Evolutionary conservation across 2,113 vertebrate genomes (phyloP).

Genomic region (Sclerurus mexicanus): DNA sequence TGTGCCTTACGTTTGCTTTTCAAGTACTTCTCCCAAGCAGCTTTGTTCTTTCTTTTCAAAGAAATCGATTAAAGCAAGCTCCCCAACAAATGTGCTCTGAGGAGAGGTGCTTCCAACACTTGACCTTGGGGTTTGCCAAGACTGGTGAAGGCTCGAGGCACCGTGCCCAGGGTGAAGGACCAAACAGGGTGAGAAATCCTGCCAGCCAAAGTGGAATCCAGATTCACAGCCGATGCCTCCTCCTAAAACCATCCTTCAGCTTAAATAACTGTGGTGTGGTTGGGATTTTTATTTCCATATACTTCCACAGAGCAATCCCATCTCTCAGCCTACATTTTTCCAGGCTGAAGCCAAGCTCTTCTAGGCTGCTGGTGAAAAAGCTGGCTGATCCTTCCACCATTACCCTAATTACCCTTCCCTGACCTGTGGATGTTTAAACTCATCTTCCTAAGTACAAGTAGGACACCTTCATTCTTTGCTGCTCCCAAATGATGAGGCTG

Average conservation of each 20-base stretch:
- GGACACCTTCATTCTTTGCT: neutral
- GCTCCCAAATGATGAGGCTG: neutral
- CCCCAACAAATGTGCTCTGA: neutral
- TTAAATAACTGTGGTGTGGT: neutral
- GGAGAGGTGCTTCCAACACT: neutral
- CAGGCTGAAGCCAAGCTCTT: neutral
- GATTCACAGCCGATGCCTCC: neutral
- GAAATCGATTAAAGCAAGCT: neutral
- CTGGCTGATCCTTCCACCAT: neutral
- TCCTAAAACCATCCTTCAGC: neutral
- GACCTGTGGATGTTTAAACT: neutral
- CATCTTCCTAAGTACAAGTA: neutral
- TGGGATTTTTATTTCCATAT: neutral
- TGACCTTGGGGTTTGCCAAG: neutral
- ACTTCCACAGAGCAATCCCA: rapidly evolving
- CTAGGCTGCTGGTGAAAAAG: neutral
- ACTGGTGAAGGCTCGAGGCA: neutral
- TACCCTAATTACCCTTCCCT: neutral
- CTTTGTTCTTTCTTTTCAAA: neutral
- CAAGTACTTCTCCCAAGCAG: neutral
- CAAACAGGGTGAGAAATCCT: neutral
- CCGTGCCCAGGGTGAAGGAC: neutral
- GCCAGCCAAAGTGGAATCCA: neutral
- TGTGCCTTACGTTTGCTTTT: neutral
- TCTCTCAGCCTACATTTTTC: neutral